phyloP scores from a whole-genome alignment of 2,113 vertebrate genomes.

The Isurus oxyrinchus region DNA sequence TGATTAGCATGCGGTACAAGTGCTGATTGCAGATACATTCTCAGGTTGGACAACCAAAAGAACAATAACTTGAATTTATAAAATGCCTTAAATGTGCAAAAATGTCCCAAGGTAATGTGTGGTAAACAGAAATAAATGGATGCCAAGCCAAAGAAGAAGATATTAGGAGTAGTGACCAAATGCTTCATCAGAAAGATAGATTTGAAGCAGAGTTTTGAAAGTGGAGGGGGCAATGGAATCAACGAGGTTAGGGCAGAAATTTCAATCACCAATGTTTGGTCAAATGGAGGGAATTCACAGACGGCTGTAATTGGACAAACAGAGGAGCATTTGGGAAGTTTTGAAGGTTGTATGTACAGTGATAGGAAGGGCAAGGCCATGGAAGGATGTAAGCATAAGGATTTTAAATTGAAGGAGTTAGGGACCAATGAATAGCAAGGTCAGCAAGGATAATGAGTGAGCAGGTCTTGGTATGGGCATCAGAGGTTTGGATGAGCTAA shows the following conservation, averaged over 20 bases:
- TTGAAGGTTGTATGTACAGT: too few species aligned
- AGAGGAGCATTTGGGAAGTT: background rate
- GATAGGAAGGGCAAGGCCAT: background rate
- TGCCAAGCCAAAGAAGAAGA: background rate
- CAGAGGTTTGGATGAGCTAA: background rate
- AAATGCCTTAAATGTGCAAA: background rate
- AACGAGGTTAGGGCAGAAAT: background rate
- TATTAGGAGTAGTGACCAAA: background rate
- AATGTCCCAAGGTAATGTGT: too few species aligned
- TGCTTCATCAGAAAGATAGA: background rate
- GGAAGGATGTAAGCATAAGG: background rate
- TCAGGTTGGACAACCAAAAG: background rate
- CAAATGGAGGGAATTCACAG: background rate
- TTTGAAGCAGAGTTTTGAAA: background rate
- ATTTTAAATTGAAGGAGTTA: background rate
- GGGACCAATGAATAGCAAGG: background rate
- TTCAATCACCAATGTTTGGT: background rate
- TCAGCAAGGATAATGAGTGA: background rate
- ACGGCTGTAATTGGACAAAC: background rate
- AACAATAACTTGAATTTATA: background rate
- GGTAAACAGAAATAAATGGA: background rate
- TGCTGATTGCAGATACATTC: background rate
- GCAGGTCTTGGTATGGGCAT: background rate
- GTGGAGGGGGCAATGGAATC: background rate
- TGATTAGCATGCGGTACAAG: background rate